Conservation (phyloP, 1,140 invertebrate genomes). For the Hirudo medicinalis region DNA sequence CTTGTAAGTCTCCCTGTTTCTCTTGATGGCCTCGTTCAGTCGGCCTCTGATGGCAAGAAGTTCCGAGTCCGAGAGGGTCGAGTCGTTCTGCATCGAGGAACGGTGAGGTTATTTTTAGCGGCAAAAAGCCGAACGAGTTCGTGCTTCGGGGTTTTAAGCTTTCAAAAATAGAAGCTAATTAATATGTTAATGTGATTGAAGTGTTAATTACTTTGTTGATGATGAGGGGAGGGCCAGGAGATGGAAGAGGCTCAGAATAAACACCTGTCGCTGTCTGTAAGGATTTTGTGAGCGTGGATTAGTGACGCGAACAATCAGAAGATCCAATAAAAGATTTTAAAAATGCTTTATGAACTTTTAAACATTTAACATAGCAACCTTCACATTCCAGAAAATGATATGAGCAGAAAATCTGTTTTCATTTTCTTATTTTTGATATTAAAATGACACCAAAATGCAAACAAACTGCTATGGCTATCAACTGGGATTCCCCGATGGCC, state of each 20-base stretch:
- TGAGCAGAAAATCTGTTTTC: neutral
- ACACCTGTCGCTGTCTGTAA: conserved; percentile 64
- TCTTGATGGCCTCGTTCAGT: neutral
- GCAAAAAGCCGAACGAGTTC: too few species aligned
- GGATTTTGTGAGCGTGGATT: too few species aligned
- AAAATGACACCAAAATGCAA: neutral
- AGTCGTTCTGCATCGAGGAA: neutral
- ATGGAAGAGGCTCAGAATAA: conserved; percentile 58
- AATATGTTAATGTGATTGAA: too few species aligned
- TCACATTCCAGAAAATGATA: too few species aligned
- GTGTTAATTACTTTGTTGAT: conserved; percentile 7
- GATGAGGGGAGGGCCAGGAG: conserved; percentile 49
- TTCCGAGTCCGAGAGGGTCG: neutral
- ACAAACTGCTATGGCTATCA: conserved; percentile 63
- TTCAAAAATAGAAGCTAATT: too few species aligned
- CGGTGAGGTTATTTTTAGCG: too few species aligned
- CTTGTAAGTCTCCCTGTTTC: conserved; percentile 6
- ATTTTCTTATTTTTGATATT: too few species aligned
- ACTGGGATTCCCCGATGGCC: conserved; percentile 58
- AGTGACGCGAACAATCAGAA: too few species aligned
- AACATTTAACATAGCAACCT: too few species aligned
- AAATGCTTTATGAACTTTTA: conserved; percentile 12
- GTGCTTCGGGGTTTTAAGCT: too few species aligned
- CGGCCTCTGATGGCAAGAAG: neutral
- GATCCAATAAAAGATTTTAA: too few species aligned